phyloP scores from a whole-genome alignment of 2,113 vertebrate genomes.

The Cyprinodon variegatus region DNA sequence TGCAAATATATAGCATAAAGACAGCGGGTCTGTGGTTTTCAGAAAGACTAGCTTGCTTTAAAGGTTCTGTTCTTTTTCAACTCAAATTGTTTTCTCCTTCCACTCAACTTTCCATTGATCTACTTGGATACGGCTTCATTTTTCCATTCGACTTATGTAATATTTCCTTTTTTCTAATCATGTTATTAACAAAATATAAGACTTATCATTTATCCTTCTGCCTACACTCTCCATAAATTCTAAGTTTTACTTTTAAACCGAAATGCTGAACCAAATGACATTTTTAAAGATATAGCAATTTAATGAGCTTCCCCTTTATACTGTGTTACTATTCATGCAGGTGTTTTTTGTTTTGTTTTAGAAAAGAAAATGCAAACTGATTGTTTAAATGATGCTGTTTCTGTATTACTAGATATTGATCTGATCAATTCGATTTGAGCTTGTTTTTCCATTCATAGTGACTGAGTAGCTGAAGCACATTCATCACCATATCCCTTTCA shows the following conservation, averaged over 20 bases:
- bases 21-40: too few species aligned
- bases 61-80: too few species aligned
- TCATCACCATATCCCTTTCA: constrained; percentile 16
- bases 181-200: not conserved
- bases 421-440: constrained; percentile 18
- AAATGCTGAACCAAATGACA: not conserved
- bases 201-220: not conserved
- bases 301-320: too few species aligned
- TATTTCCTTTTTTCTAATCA: not conserved
- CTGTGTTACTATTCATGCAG: not conserved
- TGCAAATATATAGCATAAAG: too few species aligned
- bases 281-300: not conserved
- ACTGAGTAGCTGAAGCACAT: constrained; percentile 12
- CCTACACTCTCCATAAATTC: not conserved
- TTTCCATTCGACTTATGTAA: not conserved
- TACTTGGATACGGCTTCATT: not conserved
- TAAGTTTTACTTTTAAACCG: not conserved
- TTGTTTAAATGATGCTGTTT: not conserved
- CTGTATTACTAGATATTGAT: not conserved
- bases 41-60: too few species aligned
- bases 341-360: not conserved
- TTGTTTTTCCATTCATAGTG: constrained; percentile 15
- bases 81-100: not conserved
- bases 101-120: not conserved
- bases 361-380: not conserved